phyloP scores from a whole-genome alignment of 30 jellyfish, hydroid and myxozoan genomes.

The Mastigias papua region DNA sequence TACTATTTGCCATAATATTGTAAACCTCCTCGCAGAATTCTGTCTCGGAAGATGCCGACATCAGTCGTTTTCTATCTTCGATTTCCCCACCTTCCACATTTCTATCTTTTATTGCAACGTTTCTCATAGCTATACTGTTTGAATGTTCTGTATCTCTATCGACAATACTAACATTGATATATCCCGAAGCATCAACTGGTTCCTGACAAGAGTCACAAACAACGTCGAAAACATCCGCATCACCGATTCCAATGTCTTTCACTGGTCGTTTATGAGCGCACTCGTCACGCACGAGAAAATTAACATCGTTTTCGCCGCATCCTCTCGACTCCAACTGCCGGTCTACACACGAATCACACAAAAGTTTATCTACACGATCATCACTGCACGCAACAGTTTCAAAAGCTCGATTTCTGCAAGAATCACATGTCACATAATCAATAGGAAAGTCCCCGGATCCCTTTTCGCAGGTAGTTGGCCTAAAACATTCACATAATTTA shows the following conservation, averaged over 20 bases:
- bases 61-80: slow-evolving; percentile 6
- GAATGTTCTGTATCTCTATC: background rate
- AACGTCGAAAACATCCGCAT: slow-evolving; percentile 57
- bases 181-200: slow-evolving; percentile 5
- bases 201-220: slow-evolving; percentile 53
- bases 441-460: slow-evolving; percentile 74
- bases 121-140: background rate
- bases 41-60: slow-evolving; percentile 35
- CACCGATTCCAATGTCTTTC: slow-evolving; percentile 79
- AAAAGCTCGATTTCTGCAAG: slow-evolving; percentile 49
- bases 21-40: slow-evolving; percentile 76
- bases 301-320: slow-evolving; percentile 84
- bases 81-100: background rate
- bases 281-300: slow-evolving; percentile 65
- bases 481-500: slow-evolving; percentile 78
- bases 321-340: slow-evolving; percentile 59
- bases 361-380: slow-evolving; percentile 23
- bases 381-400: slow-evolving; percentile 74
- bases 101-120: background rate
- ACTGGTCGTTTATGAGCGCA: slow-evolving; percentile 43
- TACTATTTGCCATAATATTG: slow-evolving; percentile 65
- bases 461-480: slow-evolving; percentile 52
- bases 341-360: slow-evolving; percentile 43
- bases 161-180: slow-evolving; percentile 33
- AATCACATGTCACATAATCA: slow-evolving; percentile 76